phyloP scores from a whole-genome alignment of 1,140 invertebrate genomes.

The Reticulitermes speratus region DNA sequence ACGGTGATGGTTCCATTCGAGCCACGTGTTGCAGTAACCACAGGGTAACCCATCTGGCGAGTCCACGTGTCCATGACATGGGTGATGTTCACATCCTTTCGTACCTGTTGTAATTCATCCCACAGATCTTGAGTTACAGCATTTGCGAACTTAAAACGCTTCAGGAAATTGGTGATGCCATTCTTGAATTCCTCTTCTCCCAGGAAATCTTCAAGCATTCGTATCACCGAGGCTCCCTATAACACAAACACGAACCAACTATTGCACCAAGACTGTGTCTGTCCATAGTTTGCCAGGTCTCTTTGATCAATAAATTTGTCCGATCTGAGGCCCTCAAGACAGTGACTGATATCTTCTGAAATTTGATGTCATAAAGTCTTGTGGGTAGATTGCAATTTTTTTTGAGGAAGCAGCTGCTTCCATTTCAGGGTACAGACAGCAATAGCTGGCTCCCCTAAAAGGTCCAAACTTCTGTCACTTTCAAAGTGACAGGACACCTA shows the following conservation, averaged over 20 bases:
- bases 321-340: too few relatives aligned
- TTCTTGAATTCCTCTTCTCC: slow-evolving; percentile 69
- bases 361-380: too few relatives aligned
- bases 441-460: too few relatives aligned
- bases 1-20: slow-evolving; percentile 56
- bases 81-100: slow-evolving; percentile 54
- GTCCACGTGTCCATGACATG: slow-evolving; percentile 92
- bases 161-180: slow-evolving; percentile 73
- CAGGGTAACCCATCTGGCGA: slow-evolving; percentile 86
- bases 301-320: too few relatives aligned
- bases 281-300: too few relatives aligned
- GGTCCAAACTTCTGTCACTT: too few relatives aligned
- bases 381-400: too few relatives aligned
- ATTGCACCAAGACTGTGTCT: too few relatives aligned
- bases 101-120: slow-evolving; percentile 55
- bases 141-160: slow-evolving; percentile 67
- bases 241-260: slow-evolving; percentile 34
- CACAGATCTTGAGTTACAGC: slow-evolving; percentile 81
- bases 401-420: too few relatives aligned
- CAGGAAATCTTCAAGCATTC: slow-evolving; percentile 88
- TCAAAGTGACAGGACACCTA: too few relatives aligned
- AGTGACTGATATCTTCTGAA: too few relatives aligned
- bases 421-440: too few relatives aligned
- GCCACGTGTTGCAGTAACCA: slow-evolving; percentile 62
- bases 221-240: slow-evolving; percentile 80